phyloP scores from a whole-genome alignment of 92 coral and sea anemone genomes.

The Actinernus sp. region DNA sequence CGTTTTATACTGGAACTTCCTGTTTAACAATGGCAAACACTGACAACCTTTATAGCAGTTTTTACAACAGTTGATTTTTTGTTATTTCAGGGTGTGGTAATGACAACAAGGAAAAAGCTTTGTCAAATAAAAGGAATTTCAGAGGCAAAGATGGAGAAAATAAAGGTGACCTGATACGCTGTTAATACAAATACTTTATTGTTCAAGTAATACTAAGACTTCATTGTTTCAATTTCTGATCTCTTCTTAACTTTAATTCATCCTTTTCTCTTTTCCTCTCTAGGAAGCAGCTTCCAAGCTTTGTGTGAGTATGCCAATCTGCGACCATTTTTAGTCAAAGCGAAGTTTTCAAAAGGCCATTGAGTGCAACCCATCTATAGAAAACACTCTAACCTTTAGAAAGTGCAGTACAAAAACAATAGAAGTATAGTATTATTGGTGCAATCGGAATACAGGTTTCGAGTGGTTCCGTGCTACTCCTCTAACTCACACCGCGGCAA shows the following conservation, averaged over 20 bases:
- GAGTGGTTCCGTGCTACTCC: too few species aligned
- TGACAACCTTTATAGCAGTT: too few species aligned
- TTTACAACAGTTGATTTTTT: too few species aligned
- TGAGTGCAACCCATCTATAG: too few species aligned
- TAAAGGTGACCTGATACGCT: constrained; percentile 57
- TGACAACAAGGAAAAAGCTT: constrained; percentile 93
- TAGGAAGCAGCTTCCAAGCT: constrained; percentile 96
- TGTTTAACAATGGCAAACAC: too few species aligned
- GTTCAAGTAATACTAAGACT: background rate
- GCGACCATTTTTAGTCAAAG: background rate
- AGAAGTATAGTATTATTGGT: too few species aligned
- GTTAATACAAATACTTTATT: background rate
- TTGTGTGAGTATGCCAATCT: constrained; percentile 89
- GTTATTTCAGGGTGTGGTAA: constrained; percentile 94
- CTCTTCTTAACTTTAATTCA: background rate
- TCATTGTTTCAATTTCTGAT: background rate
- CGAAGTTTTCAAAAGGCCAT: background rate
- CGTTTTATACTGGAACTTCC: too few species aligned
- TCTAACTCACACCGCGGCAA: too few species aligned
- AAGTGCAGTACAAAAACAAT: too few species aligned
- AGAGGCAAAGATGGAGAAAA: constrained; percentile 99
- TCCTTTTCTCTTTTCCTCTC: background rate
- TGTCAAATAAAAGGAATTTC: constrained; percentile 99
- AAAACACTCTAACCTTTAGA: too few species aligned
- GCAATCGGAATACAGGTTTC: too few species aligned